These are phyloP conservation scores for Mastacembelus armatus DNA, from an alignment of 2,797 vertebrate genomes.

Conservation along the genomic window DNA sequence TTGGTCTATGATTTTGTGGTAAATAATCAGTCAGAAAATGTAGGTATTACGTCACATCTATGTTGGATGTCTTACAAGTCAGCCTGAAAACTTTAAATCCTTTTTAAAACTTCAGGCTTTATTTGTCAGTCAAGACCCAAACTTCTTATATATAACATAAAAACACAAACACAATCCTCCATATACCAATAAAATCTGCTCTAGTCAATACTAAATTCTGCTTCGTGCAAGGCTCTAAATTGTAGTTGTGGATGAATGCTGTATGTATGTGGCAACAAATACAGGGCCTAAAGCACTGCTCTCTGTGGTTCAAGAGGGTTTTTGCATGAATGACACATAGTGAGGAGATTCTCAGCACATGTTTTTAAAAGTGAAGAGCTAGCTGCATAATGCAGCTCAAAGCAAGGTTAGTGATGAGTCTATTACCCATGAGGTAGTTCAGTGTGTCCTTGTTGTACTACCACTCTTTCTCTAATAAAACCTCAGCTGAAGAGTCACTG, in stretches of 20 bases:
- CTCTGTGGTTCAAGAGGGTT: constrained; percentile 30
- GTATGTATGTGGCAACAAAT: constrained; percentile 16
- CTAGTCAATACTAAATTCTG: not conserved
- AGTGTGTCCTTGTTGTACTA: constrained; percentile 56
- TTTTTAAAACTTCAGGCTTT: not conserved
- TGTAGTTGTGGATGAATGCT: constrained; percentile 3
- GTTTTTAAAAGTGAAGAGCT: constrained; percentile 38
- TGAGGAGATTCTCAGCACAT: constrained; percentile 38
- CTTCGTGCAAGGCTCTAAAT: not conserved
- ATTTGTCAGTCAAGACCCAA: not conserved
- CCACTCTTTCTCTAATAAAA: constrained; percentile 64
- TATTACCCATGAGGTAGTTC: constrained; percentile 19
- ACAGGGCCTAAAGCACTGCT: constrained; percentile 32
- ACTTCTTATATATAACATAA: not conserved
- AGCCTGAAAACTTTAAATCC: constrained; percentile 2
- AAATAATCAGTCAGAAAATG: not conserved
- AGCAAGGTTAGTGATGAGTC: constrained; percentile 40
- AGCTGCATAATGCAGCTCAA: constrained; percentile 28
- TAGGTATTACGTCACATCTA: not conserved
- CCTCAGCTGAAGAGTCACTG: constrained; percentile 34
- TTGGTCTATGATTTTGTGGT: not conserved
- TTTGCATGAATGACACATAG: constrained; percentile 32
- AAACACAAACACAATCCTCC: constrained; percentile 2
- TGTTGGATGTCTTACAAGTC: not conserved
- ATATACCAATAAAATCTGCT: constrained; percentile 2